Base-by-base conservation (phyloP, 2,888 invertebrate genomes). In the Tuta absoluta region DNA sequence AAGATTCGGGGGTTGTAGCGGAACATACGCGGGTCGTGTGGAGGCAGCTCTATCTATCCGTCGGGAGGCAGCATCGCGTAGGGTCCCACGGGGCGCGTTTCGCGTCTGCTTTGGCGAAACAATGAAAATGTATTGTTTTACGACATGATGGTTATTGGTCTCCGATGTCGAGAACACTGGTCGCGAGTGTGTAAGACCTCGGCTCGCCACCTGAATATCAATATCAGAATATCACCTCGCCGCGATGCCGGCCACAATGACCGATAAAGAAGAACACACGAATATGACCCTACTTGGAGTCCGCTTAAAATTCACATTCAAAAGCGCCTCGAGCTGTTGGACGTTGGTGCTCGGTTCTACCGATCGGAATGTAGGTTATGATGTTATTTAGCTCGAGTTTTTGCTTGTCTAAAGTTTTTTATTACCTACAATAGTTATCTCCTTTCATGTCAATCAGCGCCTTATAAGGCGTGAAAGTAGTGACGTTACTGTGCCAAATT, bases 331-430 rank as follows among this genome's bases (percentile, higher is more conserved):
- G 68, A 72, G 75, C 72, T 75, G 75, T 75, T 74, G 81, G n/a
- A n/a, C n/a, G 75, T 80, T 74, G 81, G 79, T 81, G 81, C 80
- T 79, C 77, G 76, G 73, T 80, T 76, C 84, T 80, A 84, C 84
- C 82, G 76, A 81, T 78, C 78, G 86, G 89, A 87, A 91, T 91
- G 86, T 91, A 89, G 91, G 91, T 91, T 90, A 91, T 87, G 85
- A 90, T 89, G 89, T 85, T 91, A 91, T 86, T 88, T 87, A 84
- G 89, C 81, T 77, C 80, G 74, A 80, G 79, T 85, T 91, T 88
- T 89, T 88, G 85, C 84, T 72, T 77, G 81, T 80, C 79, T 82
- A 79, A 33, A 81, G 80, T 85, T 89, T 89, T 80, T 90, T 88
- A 88, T 84, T 81, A 84, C 33, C 33, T 4, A 33, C 80, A 85